Evolutionary conservation across 2,888 invertebrate genomes (phyloP).

Genomic region (Amblyjoppa proteus): DNA sequence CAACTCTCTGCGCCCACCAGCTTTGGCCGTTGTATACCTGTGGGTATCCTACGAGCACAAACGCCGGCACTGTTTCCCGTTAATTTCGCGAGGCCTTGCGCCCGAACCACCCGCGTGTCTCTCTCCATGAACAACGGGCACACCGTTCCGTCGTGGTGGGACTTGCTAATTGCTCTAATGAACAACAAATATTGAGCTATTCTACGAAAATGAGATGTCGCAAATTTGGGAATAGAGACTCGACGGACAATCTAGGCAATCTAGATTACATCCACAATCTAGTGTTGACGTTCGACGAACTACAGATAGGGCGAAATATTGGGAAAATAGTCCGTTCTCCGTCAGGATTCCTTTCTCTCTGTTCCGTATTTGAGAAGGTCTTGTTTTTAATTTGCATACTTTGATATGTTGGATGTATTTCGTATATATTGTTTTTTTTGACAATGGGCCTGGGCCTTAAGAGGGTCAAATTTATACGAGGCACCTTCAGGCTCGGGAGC

Average conservation of each 20-base stretch:
- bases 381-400: neutral
- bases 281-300: too few relatives aligned
- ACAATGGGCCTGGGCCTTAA: neutral
- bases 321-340: too few relatives aligned
- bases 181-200: neutral
- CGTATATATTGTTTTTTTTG: neutral
- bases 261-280: too few relatives aligned
- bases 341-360: too few relatives aligned
- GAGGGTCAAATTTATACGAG: slow-evolving; percentile 5
- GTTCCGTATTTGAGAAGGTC: neutral
- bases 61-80: neutral
- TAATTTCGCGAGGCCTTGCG: slow-evolving; percentile 25
- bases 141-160: neutral
- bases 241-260: too few relatives aligned
- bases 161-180: neutral
- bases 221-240: neutral
- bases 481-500: slow-evolving; percentile 4
- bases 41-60: neutral
- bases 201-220: neutral
- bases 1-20: slow-evolving; percentile 59
- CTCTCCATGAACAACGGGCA: neutral
- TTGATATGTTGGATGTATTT: neutral
- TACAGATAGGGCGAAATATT: too few relatives aligned
- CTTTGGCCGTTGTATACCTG: neutral
- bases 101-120: neutral